phyloP scores from a whole-genome alignment of 2,797 vertebrate genomes.

The Squalus acanthias region DNA sequence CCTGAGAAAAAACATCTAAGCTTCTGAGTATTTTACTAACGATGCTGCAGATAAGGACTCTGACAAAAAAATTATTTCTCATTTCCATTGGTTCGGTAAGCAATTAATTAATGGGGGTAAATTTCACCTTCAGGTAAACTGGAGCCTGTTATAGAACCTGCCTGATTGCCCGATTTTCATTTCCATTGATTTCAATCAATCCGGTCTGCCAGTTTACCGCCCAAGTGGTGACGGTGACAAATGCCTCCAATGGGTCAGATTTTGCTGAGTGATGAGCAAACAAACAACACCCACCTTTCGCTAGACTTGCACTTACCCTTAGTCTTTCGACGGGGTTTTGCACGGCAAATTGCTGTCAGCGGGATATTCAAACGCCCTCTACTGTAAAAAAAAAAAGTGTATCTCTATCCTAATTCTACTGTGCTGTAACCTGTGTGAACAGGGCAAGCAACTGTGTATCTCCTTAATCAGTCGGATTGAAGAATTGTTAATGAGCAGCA shows the following conservation, averaged over 20 bases:
- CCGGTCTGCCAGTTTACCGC: background rate
- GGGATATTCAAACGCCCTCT: too few relatives aligned
- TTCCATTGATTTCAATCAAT: background rate
- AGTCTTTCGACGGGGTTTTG: too few relatives aligned
- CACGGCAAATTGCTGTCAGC: too few relatives aligned
- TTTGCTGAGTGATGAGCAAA: background rate
- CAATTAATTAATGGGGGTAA: background rate
- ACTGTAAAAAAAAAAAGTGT: background rate
- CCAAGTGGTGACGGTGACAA: background rate
- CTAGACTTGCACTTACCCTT: too few relatives aligned
- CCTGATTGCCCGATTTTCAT: background rate
- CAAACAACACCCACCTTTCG: background rate
- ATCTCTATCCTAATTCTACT: background rate
- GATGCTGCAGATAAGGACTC: background rate
- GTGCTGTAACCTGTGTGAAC: background rate
- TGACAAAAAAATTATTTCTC: background rate
- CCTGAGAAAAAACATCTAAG: background rate
- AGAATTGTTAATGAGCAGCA: too few relatives aligned
- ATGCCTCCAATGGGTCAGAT: background rate
- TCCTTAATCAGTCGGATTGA: too few relatives aligned
- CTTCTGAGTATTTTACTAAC: background rate
- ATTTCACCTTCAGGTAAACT: background rate
- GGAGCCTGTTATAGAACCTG: background rate
- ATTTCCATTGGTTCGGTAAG: background rate
- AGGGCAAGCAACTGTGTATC: too few relatives aligned